Conservation (phyloP, 2,888 invertebrate species). For the Xanthia togata region DNA sequence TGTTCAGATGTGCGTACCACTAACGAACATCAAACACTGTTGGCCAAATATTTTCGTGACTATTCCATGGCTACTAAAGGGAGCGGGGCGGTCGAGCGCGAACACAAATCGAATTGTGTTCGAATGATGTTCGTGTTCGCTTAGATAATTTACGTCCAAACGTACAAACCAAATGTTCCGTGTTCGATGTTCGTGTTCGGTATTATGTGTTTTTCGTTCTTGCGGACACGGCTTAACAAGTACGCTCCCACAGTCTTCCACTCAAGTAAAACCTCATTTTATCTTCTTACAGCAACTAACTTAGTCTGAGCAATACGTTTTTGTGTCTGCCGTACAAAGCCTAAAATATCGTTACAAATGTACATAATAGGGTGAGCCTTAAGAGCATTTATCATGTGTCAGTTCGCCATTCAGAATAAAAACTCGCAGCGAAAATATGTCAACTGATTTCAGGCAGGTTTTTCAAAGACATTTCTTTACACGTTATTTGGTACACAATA, state of each 20-base stretch:
- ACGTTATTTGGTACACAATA: conserved; percentile 6
- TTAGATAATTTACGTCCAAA: too few relatives aligned
- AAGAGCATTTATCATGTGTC: conserved; percentile 38
- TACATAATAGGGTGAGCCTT: neutral
- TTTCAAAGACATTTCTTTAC: conserved; percentile 23
- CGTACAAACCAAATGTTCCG: too few relatives aligned
- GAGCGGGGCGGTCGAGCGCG: too few relatives aligned
- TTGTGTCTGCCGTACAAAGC: conserved; percentile 3
- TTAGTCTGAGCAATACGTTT: conserved; percentile 22
- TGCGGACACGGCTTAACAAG: neutral
- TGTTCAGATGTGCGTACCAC: too few relatives aligned
- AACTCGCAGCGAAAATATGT: conserved; percentile 14
- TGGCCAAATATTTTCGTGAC: too few relatives aligned
- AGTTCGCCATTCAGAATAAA: conserved; percentile 15
- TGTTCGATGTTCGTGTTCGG: too few relatives aligned
- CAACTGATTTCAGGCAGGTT: conserved; percentile 20
- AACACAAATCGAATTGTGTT: too few relatives aligned
- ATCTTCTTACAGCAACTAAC: neutral
- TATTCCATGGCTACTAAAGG: too few relatives aligned
- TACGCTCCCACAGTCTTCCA: neutral
- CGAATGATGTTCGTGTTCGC: too few relatives aligned
- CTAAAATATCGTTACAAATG: conserved; percentile 34
- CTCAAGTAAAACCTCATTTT: conserved; percentile 1
- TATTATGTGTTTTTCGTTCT: too few relatives aligned
- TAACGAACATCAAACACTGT: too few relatives aligned